Evolutionary conservation across 2,113 vertebrate species (phyloP).

Genomic region (Micromys minutus): DNA sequence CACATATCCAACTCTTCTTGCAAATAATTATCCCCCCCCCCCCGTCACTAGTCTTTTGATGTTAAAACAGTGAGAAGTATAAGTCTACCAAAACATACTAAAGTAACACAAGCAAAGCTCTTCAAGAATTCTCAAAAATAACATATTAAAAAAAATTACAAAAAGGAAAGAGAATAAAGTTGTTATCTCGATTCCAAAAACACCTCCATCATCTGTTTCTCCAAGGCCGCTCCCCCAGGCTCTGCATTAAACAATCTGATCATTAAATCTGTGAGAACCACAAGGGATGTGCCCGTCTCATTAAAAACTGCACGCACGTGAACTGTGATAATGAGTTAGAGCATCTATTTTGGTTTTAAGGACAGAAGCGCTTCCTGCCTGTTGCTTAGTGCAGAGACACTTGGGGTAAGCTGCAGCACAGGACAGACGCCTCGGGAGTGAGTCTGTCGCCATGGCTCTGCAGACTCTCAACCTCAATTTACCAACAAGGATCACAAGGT

Average conservation of each 20-base stretch:
- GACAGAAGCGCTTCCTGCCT: slow-evolving; percentile 58
- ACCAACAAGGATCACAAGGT: slow-evolving; percentile 49
- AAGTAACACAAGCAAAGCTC: neutral
- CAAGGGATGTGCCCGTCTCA: slow-evolving; percentile 62
- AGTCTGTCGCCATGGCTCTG: neutral
- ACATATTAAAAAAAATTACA: slow-evolving; percentile 1
- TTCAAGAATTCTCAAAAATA: slow-evolving; percentile 47
- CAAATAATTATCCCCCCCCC: neutral
- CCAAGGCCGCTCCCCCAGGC: slow-evolving; percentile 1
- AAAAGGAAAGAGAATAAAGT: neutral
- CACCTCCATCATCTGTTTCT: neutral
- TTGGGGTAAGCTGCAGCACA: slow-evolving; percentile 14
- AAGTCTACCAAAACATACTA: slow-evolving; percentile 12
- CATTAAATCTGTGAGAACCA: slow-evolving; percentile 59
- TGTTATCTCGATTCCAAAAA: slow-evolving; percentile 14
- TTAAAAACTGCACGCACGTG: slow-evolving; percentile 64
- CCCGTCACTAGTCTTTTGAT: neutral
- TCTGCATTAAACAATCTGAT: slow-evolving; percentile 63
- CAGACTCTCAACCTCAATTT: neutral
- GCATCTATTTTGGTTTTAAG: slow-evolving; percentile 65
- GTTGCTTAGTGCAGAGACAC: slow-evolving; percentile 31
- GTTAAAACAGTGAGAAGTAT: neutral
- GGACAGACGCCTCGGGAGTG: neutral
- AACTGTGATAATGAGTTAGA: slow-evolving; percentile 61
- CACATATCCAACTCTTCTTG: neutral